phyloP scores from a whole-genome alignment of 2,113 vertebrate species.

The Entomyzon cyanotis region DNA sequence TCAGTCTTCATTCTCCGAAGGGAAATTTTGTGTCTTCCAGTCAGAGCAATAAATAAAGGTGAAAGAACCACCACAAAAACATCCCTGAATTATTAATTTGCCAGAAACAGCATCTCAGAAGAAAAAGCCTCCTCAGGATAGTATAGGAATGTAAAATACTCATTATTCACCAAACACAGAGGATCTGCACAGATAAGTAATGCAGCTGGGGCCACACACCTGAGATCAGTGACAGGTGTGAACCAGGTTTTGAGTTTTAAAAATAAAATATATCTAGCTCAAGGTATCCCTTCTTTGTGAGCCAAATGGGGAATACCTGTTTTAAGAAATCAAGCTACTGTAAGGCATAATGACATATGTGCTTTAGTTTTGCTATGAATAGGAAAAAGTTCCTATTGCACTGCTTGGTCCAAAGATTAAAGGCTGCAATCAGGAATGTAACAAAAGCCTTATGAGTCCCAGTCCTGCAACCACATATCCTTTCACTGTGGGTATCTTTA shows the following conservation, averaged over 20 bases:
- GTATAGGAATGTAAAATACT: background rate
- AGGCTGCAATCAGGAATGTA: background rate
- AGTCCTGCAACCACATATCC: background rate
- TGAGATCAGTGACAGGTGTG: background rate
- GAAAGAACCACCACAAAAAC: slow-evolving; percentile 29
- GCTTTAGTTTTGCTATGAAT: background rate
- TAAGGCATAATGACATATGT: accelerated
- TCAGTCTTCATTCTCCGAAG: slow-evolving; percentile 24
- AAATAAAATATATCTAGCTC: background rate
- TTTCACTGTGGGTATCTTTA: background rate
- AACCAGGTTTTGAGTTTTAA: background rate
- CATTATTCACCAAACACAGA: background rate
- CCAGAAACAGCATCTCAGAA: slow-evolving; percentile 3
- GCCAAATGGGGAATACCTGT: background rate
- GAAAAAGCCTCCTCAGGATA: background rate
- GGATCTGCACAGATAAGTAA: background rate
- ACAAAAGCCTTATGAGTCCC: background rate
- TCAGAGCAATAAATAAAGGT: slow-evolving; percentile 50
- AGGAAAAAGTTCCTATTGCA: background rate
- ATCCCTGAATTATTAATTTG: slow-evolving; percentile 60
- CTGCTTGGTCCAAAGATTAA: background rate
- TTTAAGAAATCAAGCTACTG: background rate
- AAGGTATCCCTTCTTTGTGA: background rate
- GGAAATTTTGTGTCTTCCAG: slow-evolving; percentile 46
- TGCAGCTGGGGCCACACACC: background rate